These are phyloP conservation scores for Huso huso DNA, from an alignment of 2,797 vertebrate genomes.

Conservation along the genomic window DNA sequence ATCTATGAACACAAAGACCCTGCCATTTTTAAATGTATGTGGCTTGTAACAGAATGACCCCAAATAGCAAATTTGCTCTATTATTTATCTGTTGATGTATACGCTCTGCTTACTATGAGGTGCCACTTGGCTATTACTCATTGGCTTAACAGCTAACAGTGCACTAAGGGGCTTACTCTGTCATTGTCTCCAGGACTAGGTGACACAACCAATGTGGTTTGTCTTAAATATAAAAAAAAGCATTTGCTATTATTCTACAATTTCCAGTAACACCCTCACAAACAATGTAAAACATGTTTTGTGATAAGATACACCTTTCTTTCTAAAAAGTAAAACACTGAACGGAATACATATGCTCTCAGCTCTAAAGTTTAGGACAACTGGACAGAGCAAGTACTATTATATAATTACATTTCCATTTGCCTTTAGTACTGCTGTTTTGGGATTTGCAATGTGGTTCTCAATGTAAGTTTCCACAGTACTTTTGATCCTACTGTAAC, in stretches of 20 bases:
- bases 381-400: too few species aligned
- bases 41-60: constrained; percentile 42
- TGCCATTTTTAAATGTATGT: constrained; percentile 47
- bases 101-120: constrained; percentile 52
- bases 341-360: too few species aligned
- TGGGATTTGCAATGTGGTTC: neutral
- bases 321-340: too few species aligned
- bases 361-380: too few species aligned
- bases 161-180: constrained; percentile 65
- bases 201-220: constrained; percentile 6
- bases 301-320: neutral
- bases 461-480: neutral
- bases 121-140: constrained; percentile 62
- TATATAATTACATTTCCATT: neutral
- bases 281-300: neutral
- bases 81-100: constrained; percentile 51
- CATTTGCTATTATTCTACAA: neutral
- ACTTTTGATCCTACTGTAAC: too few species aligned
- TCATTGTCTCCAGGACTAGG: constrained; percentile 50
- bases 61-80: constrained; percentile 37
- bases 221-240: constrained; percentile 1
- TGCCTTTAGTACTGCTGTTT: neutral
- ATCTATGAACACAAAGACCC: constrained; percentile 38
- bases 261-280: neutral
- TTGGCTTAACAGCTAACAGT: constrained; percentile 58